Base-by-base conservation (phyloP, 2,797 vertebrate genomes). In the Phrynocephalus guinanensis region DNA sequence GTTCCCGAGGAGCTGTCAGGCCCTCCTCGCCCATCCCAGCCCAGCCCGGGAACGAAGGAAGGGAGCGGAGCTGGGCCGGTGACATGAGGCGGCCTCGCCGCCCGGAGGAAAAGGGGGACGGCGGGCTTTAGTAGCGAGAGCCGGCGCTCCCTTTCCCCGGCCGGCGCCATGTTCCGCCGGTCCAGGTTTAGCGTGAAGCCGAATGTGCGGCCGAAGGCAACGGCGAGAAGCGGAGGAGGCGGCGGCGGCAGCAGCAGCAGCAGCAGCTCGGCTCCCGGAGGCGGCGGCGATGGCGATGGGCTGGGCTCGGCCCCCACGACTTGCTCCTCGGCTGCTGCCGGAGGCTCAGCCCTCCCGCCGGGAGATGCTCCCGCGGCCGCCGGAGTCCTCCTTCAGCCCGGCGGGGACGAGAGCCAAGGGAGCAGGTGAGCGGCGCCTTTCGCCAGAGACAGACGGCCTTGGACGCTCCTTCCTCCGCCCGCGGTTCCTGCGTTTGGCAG, bases 111-210 rank as follows among this genome's bases (percentile, higher is more conserved):
- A 82, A 87, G 48, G 28, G 70, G 16, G 89, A 85, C 86, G 63
- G 63, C 50, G 82, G 83, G 86, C 83, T 85, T 66, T 85, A 82
- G 86, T 85, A 82, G 86, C 77, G 1, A 20, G 63, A 60, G 28
- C 5, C 44, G 68, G 52, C 3, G 22, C 1, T 3, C 16, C 5
- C 30, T 5, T 15, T 71, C 7, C 22, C 68, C 68, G 10, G 5
- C 26, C 30, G 91, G 92, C 93, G 87, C 56, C 50, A 98, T 98
- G 98, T 97, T 98, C 93, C 98, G 98, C 63, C 97, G 98, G 87
- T 97, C 98, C 26, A 97, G 98, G 93, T 97, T 99, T 86, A 98
- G 96, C 50, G 92, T 98, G 84, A 97, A 98, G 87, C 98, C 98
- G 33, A 98, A 98, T 82, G 97, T 99, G 33, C 96, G 94, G 91